Conservation (phyloP, 2,797 vertebrate genomes). For the Amblyraja radiata region DNA sequence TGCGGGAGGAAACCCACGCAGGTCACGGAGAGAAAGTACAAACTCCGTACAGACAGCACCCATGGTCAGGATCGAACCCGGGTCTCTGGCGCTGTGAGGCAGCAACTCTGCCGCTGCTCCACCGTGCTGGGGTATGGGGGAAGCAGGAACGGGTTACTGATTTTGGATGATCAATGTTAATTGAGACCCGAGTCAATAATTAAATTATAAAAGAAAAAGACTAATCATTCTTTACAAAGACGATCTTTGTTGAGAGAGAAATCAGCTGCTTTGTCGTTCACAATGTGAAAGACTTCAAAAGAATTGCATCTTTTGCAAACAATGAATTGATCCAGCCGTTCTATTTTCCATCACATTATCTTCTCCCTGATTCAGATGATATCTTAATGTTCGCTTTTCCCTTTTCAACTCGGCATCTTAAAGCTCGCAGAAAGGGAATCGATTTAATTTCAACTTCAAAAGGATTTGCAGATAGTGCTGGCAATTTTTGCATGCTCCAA, state of each 20-base stretch:
- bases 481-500: neutral
- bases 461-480: neutral
- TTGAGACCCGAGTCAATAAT: neutral
- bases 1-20: no score
- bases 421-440: neutral
- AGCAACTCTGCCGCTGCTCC: no score
- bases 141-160: no score
- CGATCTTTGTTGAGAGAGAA: neutral
- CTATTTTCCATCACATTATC: neutral
- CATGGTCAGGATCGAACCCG: no score
- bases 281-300: neutral
- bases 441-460: constrained; percentile 28
- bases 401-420: neutral
- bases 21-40: no score
- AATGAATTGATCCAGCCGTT: neutral
- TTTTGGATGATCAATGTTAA: neutral
- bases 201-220: neutral
- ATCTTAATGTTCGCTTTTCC: neutral
- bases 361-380: constrained; percentile 15
- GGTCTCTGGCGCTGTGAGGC: no score
- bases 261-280: neutral
- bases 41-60: no score
- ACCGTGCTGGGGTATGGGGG: no score
- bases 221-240: neutral
- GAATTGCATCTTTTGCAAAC: neutral